A percentile compares a stretch with the other conserved stretches of the same genome.
Conservation (phyloP, 2,113 vertebrate species). For the Chelonoidis abingdonii region DNA sequence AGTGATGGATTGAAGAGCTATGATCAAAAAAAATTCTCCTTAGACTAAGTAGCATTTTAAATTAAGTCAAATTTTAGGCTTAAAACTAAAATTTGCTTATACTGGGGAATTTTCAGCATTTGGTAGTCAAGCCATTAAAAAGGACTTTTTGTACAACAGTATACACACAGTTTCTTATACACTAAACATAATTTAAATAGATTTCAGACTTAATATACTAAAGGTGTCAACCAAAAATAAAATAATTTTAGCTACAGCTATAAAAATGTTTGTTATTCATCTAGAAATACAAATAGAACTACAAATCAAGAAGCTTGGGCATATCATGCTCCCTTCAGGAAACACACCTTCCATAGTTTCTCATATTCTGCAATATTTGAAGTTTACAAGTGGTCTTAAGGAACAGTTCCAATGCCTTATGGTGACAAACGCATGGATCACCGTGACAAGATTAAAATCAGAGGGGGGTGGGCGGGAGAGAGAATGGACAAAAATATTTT, state of each 20-base stretch:
- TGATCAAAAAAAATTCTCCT: not conserved
- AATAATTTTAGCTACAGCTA: not conserved
- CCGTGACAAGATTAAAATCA: not conserved
- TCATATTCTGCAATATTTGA: not conserved
- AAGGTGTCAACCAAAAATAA: not conserved
- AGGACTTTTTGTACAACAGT: not conserved
- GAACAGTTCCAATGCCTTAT: not conserved
- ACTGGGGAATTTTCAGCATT: not conserved
- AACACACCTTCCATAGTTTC: not conserved
- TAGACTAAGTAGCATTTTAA: not conserved
- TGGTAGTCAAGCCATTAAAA: not conserved
- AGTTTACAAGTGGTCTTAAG: not conserved
- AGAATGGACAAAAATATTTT: not conserved
- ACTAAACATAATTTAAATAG: not conserved
- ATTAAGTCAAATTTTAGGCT: not conserved
- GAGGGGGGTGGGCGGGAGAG: rapidly evolving
- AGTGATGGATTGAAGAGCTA: not conserved
- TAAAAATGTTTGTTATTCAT: not conserved
- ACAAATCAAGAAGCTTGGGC: not conserved
- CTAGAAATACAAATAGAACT: not conserved
- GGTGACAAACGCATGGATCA: not conserved
- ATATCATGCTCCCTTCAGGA: not conserved
- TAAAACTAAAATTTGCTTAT: not conserved
- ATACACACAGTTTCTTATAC: not conserved
- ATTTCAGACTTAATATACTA: not conserved